phyloP scores from a whole-genome alignment of 2,888 invertebrate species.

The Pheosia gnoma region DNA sequence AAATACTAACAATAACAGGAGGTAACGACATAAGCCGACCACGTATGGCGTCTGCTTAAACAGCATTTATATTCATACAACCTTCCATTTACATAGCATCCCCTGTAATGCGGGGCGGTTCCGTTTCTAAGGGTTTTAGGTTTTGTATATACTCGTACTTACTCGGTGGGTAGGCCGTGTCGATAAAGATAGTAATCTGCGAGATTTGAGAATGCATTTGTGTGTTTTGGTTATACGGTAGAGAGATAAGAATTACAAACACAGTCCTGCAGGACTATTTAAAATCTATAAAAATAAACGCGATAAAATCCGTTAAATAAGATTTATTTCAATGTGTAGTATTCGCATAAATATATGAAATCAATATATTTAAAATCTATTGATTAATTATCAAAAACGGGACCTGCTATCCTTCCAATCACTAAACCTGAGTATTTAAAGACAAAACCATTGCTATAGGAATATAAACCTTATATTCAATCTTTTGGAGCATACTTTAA shows the following conservation, averaged over 20 bases:
- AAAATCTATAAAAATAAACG: no score
- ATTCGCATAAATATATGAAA: no score
- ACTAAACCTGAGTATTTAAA: no score
- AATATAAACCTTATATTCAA: neutral
- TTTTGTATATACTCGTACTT: slow-evolving; percentile 44
- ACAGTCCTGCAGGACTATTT: no score
- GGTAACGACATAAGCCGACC: slow-evolving; percentile 49
- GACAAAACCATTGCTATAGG: no score
- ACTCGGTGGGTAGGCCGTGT: slow-evolving; percentile 34
- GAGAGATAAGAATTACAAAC: no score
- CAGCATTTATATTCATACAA: slow-evolving; percentile 82
- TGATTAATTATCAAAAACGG: no score
- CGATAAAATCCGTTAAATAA: no score
- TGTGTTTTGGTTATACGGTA: slow-evolving; percentile 8
- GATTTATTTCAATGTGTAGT: no score
- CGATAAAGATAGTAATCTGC: slow-evolving; percentile 46
- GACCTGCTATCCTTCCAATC: no score
- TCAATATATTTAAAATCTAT: no score
- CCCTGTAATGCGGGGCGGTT: slow-evolving; percentile 66
- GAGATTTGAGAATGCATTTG: slow-evolving; percentile 32
- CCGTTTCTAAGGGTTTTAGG: slow-evolving; percentile 54
- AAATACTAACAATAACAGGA: slow-evolving; percentile 42
- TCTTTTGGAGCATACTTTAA: neutral
- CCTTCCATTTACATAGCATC: slow-evolving; percentile 79
- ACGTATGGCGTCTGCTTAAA: slow-evolving; percentile 72